Conservation (phyloP, 2,113 vertebrate species). For the Sigmodon hispidus region DNA sequence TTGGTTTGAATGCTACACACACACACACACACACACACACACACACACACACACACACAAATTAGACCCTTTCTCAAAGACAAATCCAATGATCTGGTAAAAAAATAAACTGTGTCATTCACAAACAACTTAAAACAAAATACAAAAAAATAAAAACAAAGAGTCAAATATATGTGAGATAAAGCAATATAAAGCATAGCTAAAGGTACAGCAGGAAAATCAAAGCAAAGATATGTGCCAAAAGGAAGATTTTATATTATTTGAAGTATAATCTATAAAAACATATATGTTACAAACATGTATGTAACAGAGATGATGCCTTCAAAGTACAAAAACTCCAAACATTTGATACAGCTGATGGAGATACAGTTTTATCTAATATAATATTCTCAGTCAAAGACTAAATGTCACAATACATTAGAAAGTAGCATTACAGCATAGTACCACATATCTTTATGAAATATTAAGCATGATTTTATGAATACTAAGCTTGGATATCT, state of each 20-base stretch:
- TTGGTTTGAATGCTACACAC: neutral
- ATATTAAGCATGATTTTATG: neutral
- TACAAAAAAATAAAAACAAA: neutral
- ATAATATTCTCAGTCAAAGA: neutral
- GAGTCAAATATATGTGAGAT: neutral
- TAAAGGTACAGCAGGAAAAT: neutral
- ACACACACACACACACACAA: neutral
- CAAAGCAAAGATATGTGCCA: neutral
- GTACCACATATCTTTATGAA: neutral
- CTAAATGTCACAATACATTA: neutral
- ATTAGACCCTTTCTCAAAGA: neutral
- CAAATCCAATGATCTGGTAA: neutral
- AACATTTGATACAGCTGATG: neutral
- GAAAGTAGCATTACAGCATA: neutral
- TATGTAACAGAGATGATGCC: neutral
- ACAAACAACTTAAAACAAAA: slow-evolving; percentile 35
- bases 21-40: neutral
- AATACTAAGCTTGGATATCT: neutral
- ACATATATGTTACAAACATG: neutral
- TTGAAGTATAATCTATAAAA: slow-evolving; percentile 10
- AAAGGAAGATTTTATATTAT: neutral
- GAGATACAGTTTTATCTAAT: neutral
- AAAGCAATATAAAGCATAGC: neutral
- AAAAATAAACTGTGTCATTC: neutral
- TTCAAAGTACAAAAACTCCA: neutral